phyloP scores from a whole-genome alignment of 30 jellyfish, hydroid and myxozoan genomes.

The Phacellophora camtschatica region DNA sequence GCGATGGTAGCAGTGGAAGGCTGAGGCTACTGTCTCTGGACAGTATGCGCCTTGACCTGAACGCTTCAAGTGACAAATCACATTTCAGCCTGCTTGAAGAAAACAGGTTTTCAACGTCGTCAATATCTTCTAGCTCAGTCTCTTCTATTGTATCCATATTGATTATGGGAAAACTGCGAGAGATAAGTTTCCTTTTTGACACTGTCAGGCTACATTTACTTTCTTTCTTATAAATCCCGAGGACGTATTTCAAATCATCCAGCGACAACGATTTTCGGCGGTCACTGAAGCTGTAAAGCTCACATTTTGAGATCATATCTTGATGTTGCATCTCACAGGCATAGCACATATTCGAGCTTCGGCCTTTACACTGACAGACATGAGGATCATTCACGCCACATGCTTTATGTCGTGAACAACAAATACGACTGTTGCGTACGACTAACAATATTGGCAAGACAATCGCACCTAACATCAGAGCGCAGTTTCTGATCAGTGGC shows the following conservation, averaged over 20 bases:
- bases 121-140: slow-evolving; percentile 45
- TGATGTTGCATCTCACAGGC: slow-evolving; percentile 76
- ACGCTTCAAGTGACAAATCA: slow-evolving; percentile 33
- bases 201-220: slow-evolving; percentile 41
- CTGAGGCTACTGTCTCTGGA: slow-evolving; percentile 49
- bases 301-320: slow-evolving; percentile 66
- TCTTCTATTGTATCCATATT: slow-evolving; percentile 64
- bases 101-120: slow-evolving; percentile 43
- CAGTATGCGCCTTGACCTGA: background rate
- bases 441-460: slow-evolving; percentile 55
- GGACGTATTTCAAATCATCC: slow-evolving; percentile 63
- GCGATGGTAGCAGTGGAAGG: slow-evolving; percentile 47
- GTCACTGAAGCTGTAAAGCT: slow-evolving; percentile 51
- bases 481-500: slow-evolving; percentile 62
- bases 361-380: slow-evolving; percentile 72
- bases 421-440: slow-evolving; percentile 48
- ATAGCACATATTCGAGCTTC: slow-evolving; percentile 63
- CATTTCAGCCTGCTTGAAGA: slow-evolving; percentile 9
- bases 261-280: slow-evolving; percentile 77
- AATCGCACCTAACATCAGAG: slow-evolving; percentile 64
- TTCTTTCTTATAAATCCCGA: slow-evolving; percentile 44
- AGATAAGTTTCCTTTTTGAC: slow-evolving; percentile 27
- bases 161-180: slow-evolving; percentile 64
- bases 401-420: slow-evolving; percentile 63
- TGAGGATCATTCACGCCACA: slow-evolving; percentile 66